Base-by-base conservation (phyloP, 2,797 vertebrate species). In the Anolis apletophallus region DNA sequence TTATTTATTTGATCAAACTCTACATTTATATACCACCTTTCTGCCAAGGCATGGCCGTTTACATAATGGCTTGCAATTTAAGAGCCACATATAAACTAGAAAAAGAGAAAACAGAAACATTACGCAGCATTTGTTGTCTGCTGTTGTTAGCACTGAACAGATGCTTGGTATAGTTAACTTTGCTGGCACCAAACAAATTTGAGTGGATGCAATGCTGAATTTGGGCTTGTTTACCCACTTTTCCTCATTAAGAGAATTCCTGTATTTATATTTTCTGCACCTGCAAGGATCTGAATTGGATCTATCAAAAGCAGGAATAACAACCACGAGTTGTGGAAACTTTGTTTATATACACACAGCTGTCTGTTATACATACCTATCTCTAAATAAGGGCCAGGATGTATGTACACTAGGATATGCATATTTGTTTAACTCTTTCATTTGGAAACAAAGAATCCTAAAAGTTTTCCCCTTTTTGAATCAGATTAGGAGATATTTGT, bases 81-180 rank as follows among this genome's bases (percentile, higher is more conserved):
- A 80, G 78, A 29, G 16, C 46, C 59, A 64, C 40, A 80, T 46
- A 80, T 11, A 52, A 81, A 82, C 67, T 23, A 26, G 52, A 55
- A 82, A n/a, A 50, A 23, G 71, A 46, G 36, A 11, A 75, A 76
- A 76, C 74, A 76, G 29, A 50, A 76, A 9, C 14, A 29, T 54
- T 76, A 12, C 29, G 26, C 74, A 76, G 26, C 50, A 8, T 76
- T 26, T 75, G 46, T 26, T 6, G 12, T 40, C 46, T 55, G 29
- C 17, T 83, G n/a, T 40, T n/a, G 26, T 21, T 72, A 40, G 69
- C 54, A 83, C 12, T 73, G 52, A 73, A 83, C 81, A 59, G 69
- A 83, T 59, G 32, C 34, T 46, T 72, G 32, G 23, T 40, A 81
- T 57, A 55, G 29, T 54, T 46, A 14, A 52, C 52, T 77, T 32